phyloP scores from a whole-genome alignment of 2,113 vertebrate genomes.

The Etia nguti region DNA sequence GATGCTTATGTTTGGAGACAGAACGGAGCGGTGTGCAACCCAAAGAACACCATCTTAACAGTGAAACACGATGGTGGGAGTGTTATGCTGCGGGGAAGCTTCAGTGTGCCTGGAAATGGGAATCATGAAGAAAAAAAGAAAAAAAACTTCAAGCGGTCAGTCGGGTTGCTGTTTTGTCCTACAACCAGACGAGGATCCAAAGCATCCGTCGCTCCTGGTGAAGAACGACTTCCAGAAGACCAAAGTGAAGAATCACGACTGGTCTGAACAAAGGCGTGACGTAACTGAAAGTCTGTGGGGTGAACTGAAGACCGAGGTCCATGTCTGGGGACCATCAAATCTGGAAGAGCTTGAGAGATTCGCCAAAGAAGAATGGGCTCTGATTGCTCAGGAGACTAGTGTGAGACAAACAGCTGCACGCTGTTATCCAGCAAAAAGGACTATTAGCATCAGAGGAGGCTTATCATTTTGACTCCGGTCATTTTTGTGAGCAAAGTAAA shows the following conservation, averaged over 20 bases:
- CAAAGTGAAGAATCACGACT: background rate
- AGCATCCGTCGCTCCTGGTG: background rate
- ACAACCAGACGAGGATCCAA: background rate
- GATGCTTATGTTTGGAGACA: rapidly evolving
- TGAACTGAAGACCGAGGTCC: background rate
- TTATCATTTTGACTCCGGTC: background rate
- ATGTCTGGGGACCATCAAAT: background rate
- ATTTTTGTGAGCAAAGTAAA: background rate
- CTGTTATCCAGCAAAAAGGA: rapidly evolving
- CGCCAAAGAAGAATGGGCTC: background rate
- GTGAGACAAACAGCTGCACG: background rate
- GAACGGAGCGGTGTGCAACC: too few species aligned
- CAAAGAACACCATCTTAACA: too few species aligned
- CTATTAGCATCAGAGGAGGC: background rate
- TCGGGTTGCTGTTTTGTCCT: background rate
- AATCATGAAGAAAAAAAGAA: background rate
- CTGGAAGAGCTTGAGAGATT: background rate
- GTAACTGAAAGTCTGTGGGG: background rate
- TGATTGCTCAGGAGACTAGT: background rate
- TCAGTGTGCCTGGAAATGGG: background rate
- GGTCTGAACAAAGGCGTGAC: background rate
- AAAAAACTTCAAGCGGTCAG: background rate
- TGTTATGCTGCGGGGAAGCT: background rate
- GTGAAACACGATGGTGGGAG: background rate
- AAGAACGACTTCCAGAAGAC: rapidly evolving